Base-by-base conservation (phyloP, 2,888 invertebrate genomes). In the Platynereis dumerilii region DNA sequence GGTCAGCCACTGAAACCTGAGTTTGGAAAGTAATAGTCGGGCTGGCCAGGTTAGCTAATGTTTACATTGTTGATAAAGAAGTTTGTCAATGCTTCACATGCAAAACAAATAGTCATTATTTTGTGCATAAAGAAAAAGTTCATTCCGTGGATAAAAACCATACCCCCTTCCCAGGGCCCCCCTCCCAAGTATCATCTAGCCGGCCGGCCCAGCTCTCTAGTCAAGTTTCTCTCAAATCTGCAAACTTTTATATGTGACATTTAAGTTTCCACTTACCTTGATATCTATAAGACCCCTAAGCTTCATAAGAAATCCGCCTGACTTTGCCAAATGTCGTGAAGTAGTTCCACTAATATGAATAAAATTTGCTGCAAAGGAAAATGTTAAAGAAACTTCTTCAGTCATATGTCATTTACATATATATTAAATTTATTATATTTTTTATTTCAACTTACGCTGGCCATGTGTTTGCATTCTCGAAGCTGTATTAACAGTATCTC, bases 321-420 rank as follows among this genome's bases (percentile, higher is more conserved):
- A 26, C 29, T 58, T 64, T 15, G 52, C 39, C 17, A 64, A 52
- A 1, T 58, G 64, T 2, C 64, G 48, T 29, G 58, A 53, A 12
- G 58, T 58, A 22, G 53, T 26, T 42, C 39, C 27, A n/a, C 64
- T 54, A 34, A 64, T 58, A 26, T 64, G 64, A 39, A 64, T 64
- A 22, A 42, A 42, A 45, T 58, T 53, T 3, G 58, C 64, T 64
- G 58, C 10, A 22, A n/a, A 20, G 17, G 17, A n/a, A 48, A 5
- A 48, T 34, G 34, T 7, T 5, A 34, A 34, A 34, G 12, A 7
- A 34, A 34, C 12, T 48, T 12, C 20, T 48, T 12, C 20, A 48
- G 17, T 20, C 22, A 48, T 7, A 48, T 48, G n/a, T 10, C 20
- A 48, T 20, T 42, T 12, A 42, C 17, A 42, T 10, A 12, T 42